Evolutionary conservation across 2,113 vertebrate species (phyloP).

Genomic region (Oreotrochilus melanogaster): DNA sequence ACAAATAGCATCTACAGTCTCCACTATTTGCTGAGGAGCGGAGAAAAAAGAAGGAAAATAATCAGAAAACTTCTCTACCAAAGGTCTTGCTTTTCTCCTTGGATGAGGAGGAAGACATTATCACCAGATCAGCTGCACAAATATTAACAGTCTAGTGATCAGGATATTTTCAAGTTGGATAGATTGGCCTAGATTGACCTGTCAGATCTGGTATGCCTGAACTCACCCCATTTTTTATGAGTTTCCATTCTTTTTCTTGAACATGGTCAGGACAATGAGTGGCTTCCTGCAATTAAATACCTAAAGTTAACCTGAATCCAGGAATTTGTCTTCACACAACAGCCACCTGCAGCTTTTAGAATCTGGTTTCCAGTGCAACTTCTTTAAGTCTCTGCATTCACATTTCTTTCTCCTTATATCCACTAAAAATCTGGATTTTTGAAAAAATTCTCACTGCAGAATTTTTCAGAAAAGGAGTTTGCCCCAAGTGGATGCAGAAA

Average conservation of each 20-base stretch:
- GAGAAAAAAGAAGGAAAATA: background rate
- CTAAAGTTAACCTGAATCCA: background rate
- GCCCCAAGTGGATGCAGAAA: background rate
- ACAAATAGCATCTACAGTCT: background rate
- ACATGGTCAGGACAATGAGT: background rate
- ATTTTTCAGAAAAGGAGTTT: background rate
- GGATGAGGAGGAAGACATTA: background rate
- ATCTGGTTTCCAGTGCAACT: background rate
- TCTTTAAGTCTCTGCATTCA: background rate
- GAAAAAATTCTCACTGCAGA: background rate
- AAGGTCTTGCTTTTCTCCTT: background rate
- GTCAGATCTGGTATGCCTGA: background rate
- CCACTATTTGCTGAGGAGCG: background rate
- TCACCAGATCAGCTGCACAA: background rate
- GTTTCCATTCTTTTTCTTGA: background rate
- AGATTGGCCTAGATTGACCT: background rate
- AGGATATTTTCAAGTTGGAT: background rate
- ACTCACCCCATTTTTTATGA: background rate
- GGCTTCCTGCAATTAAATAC: background rate
- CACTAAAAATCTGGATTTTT: background rate
- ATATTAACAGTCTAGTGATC: background rate
- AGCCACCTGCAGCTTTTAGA: background rate
- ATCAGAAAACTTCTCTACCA: background rate
- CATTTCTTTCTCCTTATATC: background rate
- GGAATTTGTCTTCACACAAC: background rate